Percentiles rank a stretch among this genome's conserved stretches.
These are phyloP conservation scores for Agelas oroides DNA, from an alignment of 37 sponge, comb jelly and placozoan genomes.

Conservation along the genomic window DNA sequence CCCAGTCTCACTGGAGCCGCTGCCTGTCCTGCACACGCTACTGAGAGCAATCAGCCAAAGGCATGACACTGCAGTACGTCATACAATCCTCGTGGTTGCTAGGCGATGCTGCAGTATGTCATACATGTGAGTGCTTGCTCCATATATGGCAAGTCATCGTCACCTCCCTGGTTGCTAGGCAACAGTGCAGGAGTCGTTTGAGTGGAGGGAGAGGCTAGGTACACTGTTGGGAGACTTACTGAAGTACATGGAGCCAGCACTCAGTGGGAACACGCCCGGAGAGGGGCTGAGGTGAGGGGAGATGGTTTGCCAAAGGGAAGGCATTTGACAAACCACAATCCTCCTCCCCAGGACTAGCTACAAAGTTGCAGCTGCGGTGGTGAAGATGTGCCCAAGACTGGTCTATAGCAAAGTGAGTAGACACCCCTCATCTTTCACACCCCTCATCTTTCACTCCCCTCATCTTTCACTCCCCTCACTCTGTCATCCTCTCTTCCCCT, in stretches of 20 bases:
- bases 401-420: conserved; percentile 44
- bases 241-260: conserved; percentile 30
- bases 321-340: neutral
- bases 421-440: neutral
- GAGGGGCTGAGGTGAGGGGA: conserved; percentile 26
- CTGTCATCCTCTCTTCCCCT: neutral
- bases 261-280: conserved; percentile 22
- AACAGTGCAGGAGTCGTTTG: too few species aligned
- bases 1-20: neutral
- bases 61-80: neutral
- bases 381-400: conserved; percentile 37
- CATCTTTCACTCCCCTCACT: neutral
- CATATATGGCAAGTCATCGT: too few species aligned
- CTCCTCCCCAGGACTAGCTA: conserved; percentile 11
- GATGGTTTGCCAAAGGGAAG: neutral
- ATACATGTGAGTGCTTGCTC: too few species aligned
- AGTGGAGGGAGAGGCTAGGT: conserved; percentile 19
- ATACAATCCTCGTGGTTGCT: too few species aligned
- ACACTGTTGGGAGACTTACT: conserved; percentile 29
- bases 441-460: neutral
- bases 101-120: too few species aligned
- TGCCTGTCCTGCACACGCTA: neutral
- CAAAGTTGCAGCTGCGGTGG: conserved; percentile 16
- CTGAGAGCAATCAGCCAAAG: neutral
- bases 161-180: too few species aligned